A percentile compares a stretch with the other conserved stretches of the same genome.
Evolutionary conservation across 2,888 invertebrate species (phyloP).

Genomic region (Hybos culiciformis): DNA sequence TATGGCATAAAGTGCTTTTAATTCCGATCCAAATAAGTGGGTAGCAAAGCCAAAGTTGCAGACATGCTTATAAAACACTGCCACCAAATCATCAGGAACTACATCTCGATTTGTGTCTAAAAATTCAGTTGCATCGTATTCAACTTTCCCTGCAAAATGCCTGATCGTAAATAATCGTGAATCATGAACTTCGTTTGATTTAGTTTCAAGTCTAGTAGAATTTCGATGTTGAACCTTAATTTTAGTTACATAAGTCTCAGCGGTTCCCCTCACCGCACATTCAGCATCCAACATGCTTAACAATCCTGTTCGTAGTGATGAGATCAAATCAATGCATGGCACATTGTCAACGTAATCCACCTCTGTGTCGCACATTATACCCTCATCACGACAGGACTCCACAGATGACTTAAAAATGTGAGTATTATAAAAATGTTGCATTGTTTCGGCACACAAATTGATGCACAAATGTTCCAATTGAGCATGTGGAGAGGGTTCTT

Average conservation of each 20-base stretch:
- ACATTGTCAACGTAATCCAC: conserved; percentile 89
- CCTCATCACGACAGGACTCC: conserved; percentile 88
- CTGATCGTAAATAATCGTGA: conserved; percentile 77
- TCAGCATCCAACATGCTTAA: conserved; percentile 86
- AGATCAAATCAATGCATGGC: conserved; percentile 89
- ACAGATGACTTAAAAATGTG: conserved; percentile 90
- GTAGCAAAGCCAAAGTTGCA: conserved; percentile 97
- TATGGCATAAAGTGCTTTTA: conserved; percentile 65
- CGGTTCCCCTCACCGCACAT: conserved; percentile 68
- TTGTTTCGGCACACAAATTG: conserved; percentile 89
- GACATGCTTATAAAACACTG: conserved; percentile 80
- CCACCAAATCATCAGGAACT: conserved; percentile 81
- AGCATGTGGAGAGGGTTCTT: conserved; percentile 71
- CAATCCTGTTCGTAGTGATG: conserved; percentile 80
- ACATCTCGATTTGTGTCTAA: conserved; percentile 84
- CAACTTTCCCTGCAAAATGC: conserved; percentile 76
- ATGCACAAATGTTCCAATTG: conserved; percentile 88
- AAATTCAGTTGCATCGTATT: conserved; percentile 82
- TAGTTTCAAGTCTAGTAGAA: conserved; percentile 58
- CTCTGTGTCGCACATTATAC: conserved; percentile 76
- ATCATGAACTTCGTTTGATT: conserved; percentile 62
- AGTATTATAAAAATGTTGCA: conserved; percentile 96
- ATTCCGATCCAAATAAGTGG: conserved; percentile 85
- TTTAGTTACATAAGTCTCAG: conserved; percentile 68
- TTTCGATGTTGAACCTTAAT: conserved; percentile 67